Conservation (phyloP, 2,888 invertebrate genomes). For the Drosophila longiperda region DNA sequence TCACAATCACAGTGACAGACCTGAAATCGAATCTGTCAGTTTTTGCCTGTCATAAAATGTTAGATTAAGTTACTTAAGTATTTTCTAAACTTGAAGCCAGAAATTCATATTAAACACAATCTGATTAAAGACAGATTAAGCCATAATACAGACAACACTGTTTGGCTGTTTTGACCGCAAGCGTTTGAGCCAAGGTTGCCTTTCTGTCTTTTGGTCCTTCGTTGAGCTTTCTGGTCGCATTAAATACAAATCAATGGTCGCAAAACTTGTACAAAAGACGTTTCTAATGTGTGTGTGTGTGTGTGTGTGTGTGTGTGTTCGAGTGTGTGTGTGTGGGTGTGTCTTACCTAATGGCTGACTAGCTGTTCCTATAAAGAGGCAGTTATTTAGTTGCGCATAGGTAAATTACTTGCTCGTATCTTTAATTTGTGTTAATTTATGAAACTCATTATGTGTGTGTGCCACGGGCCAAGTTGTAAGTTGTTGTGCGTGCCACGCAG, state of each 20-base stretch:
- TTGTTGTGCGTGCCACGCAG: slow-evolving; percentile 58
- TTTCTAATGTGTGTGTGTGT: neutral
- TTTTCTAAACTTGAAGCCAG: neutral
- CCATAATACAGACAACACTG: neutral
- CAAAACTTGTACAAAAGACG: slow-evolving; percentile 49
- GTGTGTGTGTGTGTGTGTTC: neutral
- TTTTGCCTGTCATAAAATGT: neutral
- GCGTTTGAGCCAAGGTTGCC: slow-evolving; percentile 44
- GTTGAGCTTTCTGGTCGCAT: slow-evolving; percentile 67
- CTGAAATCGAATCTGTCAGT: neutral
- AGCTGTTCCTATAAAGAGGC: slow-evolving; percentile 13
- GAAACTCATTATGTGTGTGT: slow-evolving; percentile 73
- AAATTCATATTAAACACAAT: neutral
- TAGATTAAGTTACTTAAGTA: neutral
- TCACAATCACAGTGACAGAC: neutral
- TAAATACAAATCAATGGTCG: slow-evolving; percentile 80
- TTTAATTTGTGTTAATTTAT: slow-evolving; percentile 81
- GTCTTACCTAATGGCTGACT: slow-evolving; percentile 25
- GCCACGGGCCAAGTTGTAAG: slow-evolving; percentile 43
- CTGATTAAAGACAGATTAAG: neutral
- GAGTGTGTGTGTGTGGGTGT: slow-evolving; percentile 1
- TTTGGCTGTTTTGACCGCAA: slow-evolving; percentile 29
- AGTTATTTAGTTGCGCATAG: slow-evolving; percentile 39
- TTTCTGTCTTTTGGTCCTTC: slow-evolving; percentile 12
- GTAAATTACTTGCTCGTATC: slow-evolving; percentile 69